phyloP scores from a whole-genome alignment of 2,888 invertebrate species.

The Nemurella pictetii region DNA sequence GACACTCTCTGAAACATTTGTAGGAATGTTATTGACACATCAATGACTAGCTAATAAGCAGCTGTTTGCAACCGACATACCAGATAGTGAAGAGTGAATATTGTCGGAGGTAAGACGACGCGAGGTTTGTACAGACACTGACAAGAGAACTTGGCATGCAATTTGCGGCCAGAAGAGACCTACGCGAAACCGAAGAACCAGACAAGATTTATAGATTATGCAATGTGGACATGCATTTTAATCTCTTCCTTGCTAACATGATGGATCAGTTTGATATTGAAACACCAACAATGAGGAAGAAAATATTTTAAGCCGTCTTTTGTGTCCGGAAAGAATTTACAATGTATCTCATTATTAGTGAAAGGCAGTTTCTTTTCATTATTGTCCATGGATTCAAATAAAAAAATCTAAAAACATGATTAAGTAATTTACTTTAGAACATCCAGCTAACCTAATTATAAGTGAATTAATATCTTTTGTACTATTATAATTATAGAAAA shows the following conservation, averaged over 20 bases:
- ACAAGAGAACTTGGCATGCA: neutral
- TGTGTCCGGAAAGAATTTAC: neutral
- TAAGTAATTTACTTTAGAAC: neutral
- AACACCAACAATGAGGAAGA: neutral
- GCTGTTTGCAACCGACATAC: neutral
- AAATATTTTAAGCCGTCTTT: neutral
- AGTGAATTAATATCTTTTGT: neutral
- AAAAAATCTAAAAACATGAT: neutral
- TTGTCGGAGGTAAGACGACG: slow-evolving; percentile 38
- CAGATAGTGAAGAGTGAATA: slow-evolving; percentile 33
- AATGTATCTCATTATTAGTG: neutral
- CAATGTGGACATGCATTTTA: too few relatives aligned
- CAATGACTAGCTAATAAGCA: too few relatives aligned
- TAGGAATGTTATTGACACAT: too few relatives aligned
- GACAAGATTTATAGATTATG: too few relatives aligned
- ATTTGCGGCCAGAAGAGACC: neutral
- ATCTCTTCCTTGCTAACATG: neutral
- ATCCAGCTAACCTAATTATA: neutral
- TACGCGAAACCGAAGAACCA: neutral
- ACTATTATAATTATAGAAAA: neutral
- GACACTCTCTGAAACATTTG: too few relatives aligned
- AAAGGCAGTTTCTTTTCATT: neutral
- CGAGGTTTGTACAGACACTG: neutral
- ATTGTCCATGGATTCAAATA: neutral
- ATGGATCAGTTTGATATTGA: neutral